A percentile compares a stretch with the other conserved stretches of the same genome.
phyloP scores from a whole-genome alignment of 2,113 vertebrate species.

The Festucalex cinctus region DNA sequence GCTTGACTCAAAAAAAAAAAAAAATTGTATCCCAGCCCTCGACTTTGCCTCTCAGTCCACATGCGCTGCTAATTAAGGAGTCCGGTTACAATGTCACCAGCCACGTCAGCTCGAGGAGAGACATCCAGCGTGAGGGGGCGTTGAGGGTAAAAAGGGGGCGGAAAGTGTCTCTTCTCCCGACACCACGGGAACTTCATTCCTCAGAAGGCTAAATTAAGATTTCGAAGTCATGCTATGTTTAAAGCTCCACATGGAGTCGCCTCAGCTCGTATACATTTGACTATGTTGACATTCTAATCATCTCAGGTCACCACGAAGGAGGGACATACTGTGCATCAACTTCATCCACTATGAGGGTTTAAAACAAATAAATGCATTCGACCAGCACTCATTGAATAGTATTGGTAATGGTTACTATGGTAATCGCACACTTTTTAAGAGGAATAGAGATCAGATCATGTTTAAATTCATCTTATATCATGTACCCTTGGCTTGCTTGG shows the following conservation, averaged over 20 bases:
- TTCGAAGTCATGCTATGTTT: constrained; percentile 1
- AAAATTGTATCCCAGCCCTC: background rate
- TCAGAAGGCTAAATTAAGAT: constrained; percentile 57
- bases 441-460: too few species aligned
- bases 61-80: constrained; percentile 7
- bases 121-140: constrained; percentile 25
- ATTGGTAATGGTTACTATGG: too few species aligned
- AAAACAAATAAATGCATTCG: background rate
- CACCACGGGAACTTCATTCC: constrained; percentile 31
- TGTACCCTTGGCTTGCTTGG: too few species aligned
- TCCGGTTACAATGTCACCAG: constrained; percentile 24
- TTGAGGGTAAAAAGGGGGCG: background rate
- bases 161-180: constrained; percentile 5
- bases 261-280: background rate
- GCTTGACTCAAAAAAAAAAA: constrained; percentile 8
- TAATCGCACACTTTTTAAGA: too few species aligned
- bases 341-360: background rate
- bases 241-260: background rate
- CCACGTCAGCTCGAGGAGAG: constrained; percentile 21
- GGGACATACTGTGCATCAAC: background rate
- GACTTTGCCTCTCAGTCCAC: background rate
- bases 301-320: background rate
- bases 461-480: too few species aligned
- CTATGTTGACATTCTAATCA: background rate
- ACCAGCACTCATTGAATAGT: background rate